A percentile compares a stretch with the other conserved stretches of the same genome.
Evolutionary conservation across 2,797 vertebrate genomes (phyloP).

Genomic region (Remorina albescens): DNA sequence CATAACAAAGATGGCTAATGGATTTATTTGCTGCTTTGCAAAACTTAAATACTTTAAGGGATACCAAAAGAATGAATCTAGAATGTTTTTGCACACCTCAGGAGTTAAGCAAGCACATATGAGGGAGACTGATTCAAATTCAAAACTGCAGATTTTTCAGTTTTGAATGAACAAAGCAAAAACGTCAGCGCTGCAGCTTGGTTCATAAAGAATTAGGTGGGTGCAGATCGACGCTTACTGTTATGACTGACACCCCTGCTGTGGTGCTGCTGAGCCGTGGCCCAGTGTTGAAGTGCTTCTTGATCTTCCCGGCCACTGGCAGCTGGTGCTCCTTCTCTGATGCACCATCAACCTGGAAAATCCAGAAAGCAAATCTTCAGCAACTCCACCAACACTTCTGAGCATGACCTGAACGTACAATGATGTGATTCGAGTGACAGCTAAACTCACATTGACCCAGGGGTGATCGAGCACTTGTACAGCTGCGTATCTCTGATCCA

Average conservation of each 20-base stretch:
- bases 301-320: conserved; percentile 96
- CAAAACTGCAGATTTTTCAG: conserved; percentile 6
- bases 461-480: conserved; percentile 94
- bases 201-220: conserved; percentile 8
- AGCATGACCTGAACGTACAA: background rate
- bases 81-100: background rate
- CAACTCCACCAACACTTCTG: background rate
- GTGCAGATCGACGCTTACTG: conserved; percentile 86
- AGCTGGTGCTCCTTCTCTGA: conserved; percentile 93
- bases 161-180: conserved; percentile 15
- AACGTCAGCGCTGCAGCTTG: conserved; percentile 14
- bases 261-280: conserved; percentile 91
- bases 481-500: conserved; percentile 92
- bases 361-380: conserved; percentile 20
- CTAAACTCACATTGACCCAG: conserved; percentile 95
- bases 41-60: conserved; percentile 2
- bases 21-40: conserved; percentile 3
- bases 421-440: background rate
- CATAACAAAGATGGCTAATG: background rate
- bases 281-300: conserved; percentile 96
- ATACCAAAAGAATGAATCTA: background rate
- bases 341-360: conserved; percentile 90
- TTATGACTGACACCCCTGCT: conserved; percentile 96
- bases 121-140: background rate
- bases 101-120: background rate